Conservation (phyloP, 64 coral and sea anemone genomes). For the Dendronephthya gigantea region DNA sequence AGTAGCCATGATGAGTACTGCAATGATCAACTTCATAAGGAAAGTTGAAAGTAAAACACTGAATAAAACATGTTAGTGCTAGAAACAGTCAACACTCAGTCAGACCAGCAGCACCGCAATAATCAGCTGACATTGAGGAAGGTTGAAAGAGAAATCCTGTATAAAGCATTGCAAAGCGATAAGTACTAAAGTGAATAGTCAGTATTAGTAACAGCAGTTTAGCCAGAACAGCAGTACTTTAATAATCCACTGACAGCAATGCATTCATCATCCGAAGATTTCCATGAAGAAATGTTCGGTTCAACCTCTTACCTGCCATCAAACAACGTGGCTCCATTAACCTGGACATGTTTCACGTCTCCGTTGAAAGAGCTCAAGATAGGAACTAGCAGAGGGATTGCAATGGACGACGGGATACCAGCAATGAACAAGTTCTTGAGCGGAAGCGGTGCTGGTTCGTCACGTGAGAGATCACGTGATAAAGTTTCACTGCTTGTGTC, state of each 20-base stretch:
- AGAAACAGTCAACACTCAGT: background rate
- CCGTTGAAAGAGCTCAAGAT: conserved; percentile 60
- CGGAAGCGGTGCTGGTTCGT: conserved; percentile 21
- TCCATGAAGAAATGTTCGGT: too few species aligned
- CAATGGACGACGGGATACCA: conserved; percentile 25
- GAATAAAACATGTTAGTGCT: too few species aligned
- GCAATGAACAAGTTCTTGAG: conserved; percentile 70
- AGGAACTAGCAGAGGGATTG: conserved; percentile 54
- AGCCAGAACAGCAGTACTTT: too few species aligned
- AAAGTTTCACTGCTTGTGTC: background rate
- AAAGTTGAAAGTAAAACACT: too few species aligned
- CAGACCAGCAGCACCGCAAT: background rate
- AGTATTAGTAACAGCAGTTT: background rate
- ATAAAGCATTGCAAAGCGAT: too few species aligned
- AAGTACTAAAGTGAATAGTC: too few species aligned
- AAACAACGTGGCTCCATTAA: conserved; percentile 24
- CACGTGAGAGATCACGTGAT: conserved; percentile 22
- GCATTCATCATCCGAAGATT: too few species aligned
- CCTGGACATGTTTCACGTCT: conserved; percentile 43
- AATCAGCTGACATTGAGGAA: too few species aligned
- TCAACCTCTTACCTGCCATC: background rate
- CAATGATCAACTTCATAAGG: too few species aligned
- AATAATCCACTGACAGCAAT: too few species aligned
- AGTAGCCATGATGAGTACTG: too few species aligned
- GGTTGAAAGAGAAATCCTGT: too few species aligned